Evolutionary conservation across 1,140 invertebrate genomes (phyloP).

Genomic region (Vollenhovia emeryi): DNA sequence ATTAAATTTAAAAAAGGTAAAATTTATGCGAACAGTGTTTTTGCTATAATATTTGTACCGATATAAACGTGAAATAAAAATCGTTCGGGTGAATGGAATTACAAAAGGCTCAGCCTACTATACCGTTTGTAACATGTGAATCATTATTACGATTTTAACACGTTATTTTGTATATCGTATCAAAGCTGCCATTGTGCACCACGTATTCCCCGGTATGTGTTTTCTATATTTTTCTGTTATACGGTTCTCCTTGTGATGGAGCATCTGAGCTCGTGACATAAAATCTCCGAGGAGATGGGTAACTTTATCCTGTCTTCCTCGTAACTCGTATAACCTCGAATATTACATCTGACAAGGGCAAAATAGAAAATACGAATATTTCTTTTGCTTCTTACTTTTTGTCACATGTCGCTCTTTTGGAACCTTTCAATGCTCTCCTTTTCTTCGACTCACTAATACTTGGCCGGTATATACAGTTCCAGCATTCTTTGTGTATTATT

Average conservation of each 20-base stretch:
- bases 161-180: conserved; percentile 10
- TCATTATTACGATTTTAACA: not conserved
- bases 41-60: not conserved
- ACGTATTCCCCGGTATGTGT: conserved; percentile 1
- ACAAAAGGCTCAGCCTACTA: not conserved
- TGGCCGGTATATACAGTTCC: not conserved
- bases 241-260: conserved; percentile 41
- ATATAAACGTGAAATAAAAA: not conserved
- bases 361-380: conserved; percentile 50
- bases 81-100: not conserved
- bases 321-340: conserved; percentile 56
- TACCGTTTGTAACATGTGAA: not conserved
- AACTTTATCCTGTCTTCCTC: conserved; percentile 51
- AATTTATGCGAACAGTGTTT: not conserved
- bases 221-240: conserved; percentile 55
- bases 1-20: not conserved
- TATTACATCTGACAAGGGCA: conserved; percentile 56
- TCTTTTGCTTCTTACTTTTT: conserved; percentile 49
- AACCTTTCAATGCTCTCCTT: conserved; percentile 42
- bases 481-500: conserved; percentile 46
- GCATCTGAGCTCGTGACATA: conserved; percentile 43
- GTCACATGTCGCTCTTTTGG: conserved; percentile 34
- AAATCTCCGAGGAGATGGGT: conserved; percentile 60
- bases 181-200: conserved; percentile 2
- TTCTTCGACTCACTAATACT: conserved; percentile 46